Evolutionary conservation across 2,888 invertebrate species (phyloP).

Genomic region (Masnerella sp.): DNA sequence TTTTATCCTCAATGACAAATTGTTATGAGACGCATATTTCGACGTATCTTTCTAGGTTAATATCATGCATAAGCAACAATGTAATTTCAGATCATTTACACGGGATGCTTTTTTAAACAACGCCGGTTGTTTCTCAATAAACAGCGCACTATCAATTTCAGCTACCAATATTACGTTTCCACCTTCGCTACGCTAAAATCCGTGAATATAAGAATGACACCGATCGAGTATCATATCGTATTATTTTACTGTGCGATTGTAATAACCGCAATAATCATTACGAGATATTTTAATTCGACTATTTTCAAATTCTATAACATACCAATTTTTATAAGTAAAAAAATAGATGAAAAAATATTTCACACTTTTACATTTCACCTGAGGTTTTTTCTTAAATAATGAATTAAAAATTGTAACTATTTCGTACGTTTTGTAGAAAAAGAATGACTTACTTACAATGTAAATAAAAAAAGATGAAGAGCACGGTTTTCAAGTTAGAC

Average conservation of each 20-base stretch:
- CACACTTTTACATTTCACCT: no score
- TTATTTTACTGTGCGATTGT: constrained; percentile 15
- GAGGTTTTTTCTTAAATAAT: no score
- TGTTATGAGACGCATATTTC: constrained; percentile 4
- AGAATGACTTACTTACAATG: no score
- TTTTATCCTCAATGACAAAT: not conserved
- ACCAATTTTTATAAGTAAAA: no score
- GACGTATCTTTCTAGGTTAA: not conserved
- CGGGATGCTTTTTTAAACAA: not conserved
- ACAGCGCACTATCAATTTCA: constrained; percentile 36
- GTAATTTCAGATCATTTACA: constrained; percentile 7
- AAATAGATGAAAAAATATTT: no score
- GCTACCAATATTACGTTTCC: constrained; percentile 50
- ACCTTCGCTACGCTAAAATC: constrained; percentile 21
- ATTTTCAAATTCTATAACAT: not conserved
- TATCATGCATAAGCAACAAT: constrained; percentile 3
- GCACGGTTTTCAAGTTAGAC: no score
- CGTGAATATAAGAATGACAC: constrained; percentile 37
- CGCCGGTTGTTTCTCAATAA: constrained; percentile 29
- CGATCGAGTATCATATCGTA: constrained; percentile 25
- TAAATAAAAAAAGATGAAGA: no score
- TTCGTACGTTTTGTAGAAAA: no score
- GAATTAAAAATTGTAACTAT: no score
- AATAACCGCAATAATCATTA: constrained; percentile 32
- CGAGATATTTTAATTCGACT: constrained; percentile 29